phyloP scores from a whole-genome alignment of 2,113 vertebrate species.

The Anhinga anhinga region DNA sequence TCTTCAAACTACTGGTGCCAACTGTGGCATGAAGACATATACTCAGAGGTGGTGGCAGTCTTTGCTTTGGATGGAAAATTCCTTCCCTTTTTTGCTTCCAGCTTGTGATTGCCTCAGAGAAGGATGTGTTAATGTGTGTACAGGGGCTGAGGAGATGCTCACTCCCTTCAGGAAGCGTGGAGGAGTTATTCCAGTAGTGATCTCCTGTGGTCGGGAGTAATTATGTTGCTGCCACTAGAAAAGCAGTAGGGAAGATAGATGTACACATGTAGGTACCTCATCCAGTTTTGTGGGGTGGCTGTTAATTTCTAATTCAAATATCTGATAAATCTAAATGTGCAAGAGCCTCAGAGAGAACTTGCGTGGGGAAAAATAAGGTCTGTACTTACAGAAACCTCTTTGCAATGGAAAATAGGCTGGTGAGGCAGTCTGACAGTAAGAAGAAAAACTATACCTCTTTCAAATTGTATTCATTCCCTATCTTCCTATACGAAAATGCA shows the following conservation, averaged over 20 bases:
- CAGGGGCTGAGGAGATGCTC: not conserved
- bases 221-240: not conserved
- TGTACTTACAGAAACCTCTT: not conserved
- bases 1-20: not conserved
- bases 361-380: not conserved
- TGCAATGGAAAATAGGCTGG: slow-evolving; percentile 41
- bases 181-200: not conserved
- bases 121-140: not conserved
- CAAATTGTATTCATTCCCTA: not conserved
- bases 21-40: not conserved
- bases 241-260: not conserved
- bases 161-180: not conserved
- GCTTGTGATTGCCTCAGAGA: not conserved
- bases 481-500: slow-evolving; percentile 18
- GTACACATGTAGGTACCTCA: not conserved
- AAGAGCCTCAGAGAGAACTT: not conserved
- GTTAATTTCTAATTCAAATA: not conserved
- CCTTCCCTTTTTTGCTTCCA: not conserved
- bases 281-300: not conserved
- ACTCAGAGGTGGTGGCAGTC: not conserved
- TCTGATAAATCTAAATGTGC: not conserved
- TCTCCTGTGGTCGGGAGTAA: not conserved
- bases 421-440: not conserved
- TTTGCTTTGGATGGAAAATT: not conserved
- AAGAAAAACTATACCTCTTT: not conserved